phyloP scores from a whole-genome alignment of 2,797 vertebrate species.

The Alca torda region DNA sequence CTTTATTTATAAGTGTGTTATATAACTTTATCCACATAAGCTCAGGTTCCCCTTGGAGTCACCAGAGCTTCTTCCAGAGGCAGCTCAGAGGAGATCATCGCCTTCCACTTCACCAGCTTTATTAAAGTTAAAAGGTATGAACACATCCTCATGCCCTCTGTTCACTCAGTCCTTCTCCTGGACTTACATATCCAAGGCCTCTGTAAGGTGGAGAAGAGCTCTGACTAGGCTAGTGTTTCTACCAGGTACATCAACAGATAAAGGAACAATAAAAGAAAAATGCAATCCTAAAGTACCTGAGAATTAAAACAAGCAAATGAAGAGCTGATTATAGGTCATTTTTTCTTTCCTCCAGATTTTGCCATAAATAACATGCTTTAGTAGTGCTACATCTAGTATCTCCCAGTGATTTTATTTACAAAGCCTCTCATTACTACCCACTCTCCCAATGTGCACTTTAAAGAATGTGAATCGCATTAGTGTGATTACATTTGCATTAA shows the following conservation, averaged over 20 bases:
- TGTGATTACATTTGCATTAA: constrained; percentile 62
- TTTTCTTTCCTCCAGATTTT: background rate
- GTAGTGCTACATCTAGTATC: background rate
- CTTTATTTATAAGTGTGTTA: background rate
- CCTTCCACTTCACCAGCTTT: background rate
- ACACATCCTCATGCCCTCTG: rapidly evolving
- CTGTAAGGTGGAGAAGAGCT: background rate
- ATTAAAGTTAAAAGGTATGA: background rate
- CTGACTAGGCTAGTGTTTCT: background rate
- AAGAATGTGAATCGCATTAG: constrained; percentile 43
- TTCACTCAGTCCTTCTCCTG: background rate
- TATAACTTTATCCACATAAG: background rate
- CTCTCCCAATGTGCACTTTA: constrained; percentile 11
- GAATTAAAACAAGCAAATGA: background rate
- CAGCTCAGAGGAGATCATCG: background rate
- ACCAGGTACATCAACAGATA: background rate
- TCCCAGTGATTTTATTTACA: constrained; percentile 54
- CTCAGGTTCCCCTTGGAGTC: background rate
- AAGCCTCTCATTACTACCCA: constrained; percentile 29
- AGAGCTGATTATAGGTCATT: background rate
- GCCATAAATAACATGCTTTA: background rate
- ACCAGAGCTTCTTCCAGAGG: background rate
- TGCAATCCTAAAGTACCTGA: background rate
- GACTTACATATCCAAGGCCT: background rate
- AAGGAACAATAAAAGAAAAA: background rate